Base-by-base conservation (phyloP, 1,140 invertebrate genomes). In the Lasaia peninsularis region DNA sequence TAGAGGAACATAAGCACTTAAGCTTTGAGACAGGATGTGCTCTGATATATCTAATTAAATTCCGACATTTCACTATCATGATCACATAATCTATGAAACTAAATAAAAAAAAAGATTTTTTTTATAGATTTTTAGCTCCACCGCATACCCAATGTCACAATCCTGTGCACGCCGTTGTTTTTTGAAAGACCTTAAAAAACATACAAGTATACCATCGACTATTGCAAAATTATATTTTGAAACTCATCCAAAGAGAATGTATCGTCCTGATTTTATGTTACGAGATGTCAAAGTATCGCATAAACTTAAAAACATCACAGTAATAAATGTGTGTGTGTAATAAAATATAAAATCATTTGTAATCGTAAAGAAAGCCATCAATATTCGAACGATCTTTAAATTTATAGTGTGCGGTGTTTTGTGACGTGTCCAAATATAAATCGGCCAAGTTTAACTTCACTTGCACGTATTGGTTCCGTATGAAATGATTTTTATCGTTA, bases 281-380 rank as follows among this genome's bases (percentile, higher is more conserved):
- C 35, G 58, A 61, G 53, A 67, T 74, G 73, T 71, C 71, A 72
- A 68, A 68, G 58, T 64, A 56, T 57, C 55, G 49, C 53, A 72
- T 60, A 71, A 60, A 60, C 8, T 28, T 28, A 2, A 28, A 28
- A 28, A 28, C 63, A 65, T 53, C 64, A 60, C 64, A 75, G 77
- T 75, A 75, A 73, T 76, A 72, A 72, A 65, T 68, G 16, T n/a
- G 37, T 61, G 65, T 58, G 64, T 54, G 67, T 65, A 74, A 75
- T 78, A 79, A 83, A 83, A 72, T 67, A 67, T 65, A 65, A 56
- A 67, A 65, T 73, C 65, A 59, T 69, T 67, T 60, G 72, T 70
- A 69, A 75, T 78, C 69, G 70, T 78, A 74, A 82, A 83, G 76
- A 76, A 73, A 72, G 76, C 65, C 74, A 73, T 80, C 73, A 81